These are phyloP conservation scores for Sitta carolinensis DNA, from an alignment of 2,797 vertebrate species.

Conservation along the genomic window DNA sequence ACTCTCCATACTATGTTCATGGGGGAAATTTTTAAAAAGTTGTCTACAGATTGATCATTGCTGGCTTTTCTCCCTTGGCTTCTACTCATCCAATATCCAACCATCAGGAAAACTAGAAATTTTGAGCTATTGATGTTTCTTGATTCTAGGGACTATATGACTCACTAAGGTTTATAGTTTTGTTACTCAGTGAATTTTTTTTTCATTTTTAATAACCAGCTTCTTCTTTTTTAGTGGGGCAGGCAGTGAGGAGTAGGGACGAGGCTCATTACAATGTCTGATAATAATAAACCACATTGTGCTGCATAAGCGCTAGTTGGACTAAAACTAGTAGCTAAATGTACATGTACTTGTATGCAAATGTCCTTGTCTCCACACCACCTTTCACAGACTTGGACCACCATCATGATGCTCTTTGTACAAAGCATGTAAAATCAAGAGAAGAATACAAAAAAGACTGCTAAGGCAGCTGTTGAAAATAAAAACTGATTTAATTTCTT, in stretches of 20 bases:
- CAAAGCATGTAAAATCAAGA: neutral
- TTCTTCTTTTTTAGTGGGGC: fast-evolving
- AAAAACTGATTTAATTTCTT: neutral
- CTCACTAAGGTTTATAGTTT: neutral
- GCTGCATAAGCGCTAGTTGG: neutral
- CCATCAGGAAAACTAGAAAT: neutral
- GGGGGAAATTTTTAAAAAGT: neutral
- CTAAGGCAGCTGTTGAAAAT: neutral
- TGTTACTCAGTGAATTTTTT: neutral
- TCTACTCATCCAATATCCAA: neutral
- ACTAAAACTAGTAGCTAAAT: neutral
- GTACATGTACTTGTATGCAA: neutral
- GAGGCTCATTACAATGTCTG: neutral
- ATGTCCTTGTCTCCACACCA: neutral
- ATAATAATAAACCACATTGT: neutral
- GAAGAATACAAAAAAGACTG: neutral
- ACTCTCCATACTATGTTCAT: neutral
- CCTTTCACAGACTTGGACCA: neutral
- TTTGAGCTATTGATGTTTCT: neutral
- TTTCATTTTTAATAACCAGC: neutral
- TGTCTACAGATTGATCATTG: neutral
- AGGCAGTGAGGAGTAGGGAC: neutral
- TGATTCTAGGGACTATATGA: neutral
- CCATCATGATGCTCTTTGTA: neutral
- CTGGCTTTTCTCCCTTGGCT: neutral